These are phyloP conservation scores for Diachasmimorpha longicaudata DNA, from an alignment of 1,140 invertebrate genomes.

Conservation along the genomic window DNA sequence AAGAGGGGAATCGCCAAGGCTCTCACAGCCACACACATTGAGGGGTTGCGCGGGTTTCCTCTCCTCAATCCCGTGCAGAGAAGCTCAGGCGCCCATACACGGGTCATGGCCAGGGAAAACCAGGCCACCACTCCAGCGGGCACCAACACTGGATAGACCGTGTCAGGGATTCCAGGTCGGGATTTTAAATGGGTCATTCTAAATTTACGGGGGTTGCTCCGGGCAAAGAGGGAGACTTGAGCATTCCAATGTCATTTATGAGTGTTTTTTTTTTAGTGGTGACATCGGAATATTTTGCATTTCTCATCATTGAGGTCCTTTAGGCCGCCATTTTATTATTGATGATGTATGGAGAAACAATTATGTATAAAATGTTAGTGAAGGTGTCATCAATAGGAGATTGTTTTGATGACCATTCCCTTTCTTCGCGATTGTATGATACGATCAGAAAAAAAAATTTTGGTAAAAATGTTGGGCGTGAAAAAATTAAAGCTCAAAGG, in stretches of 20 bases:
- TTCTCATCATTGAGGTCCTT: no score
- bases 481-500: no score
- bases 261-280: neutral
- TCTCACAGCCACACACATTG: neutral
- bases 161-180: slow-evolving; percentile 23
- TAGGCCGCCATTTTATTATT: no score
- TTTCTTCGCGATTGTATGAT: no score
- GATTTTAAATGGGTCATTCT: slow-evolving; percentile 11
- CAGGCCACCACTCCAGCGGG: slow-evolving; percentile 22
- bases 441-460: no score
- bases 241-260: neutral
- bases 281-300: no score
- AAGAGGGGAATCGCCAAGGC: neutral
- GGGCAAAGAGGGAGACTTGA: no score
- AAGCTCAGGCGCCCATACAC: neutral
- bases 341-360: neutral
- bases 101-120: slow-evolving; percentile 29
- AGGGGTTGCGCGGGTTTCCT: slow-evolving; percentile 15
- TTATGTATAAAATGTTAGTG: neutral
- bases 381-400: no score
- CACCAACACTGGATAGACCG: neutral
- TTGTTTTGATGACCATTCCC: no score
- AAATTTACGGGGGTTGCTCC: neutral
- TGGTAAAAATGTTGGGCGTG: neutral
- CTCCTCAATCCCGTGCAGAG: neutral